Conservation (phyloP, 2,797 vertebrate species). For the Xyrichtys novacula region DNA sequence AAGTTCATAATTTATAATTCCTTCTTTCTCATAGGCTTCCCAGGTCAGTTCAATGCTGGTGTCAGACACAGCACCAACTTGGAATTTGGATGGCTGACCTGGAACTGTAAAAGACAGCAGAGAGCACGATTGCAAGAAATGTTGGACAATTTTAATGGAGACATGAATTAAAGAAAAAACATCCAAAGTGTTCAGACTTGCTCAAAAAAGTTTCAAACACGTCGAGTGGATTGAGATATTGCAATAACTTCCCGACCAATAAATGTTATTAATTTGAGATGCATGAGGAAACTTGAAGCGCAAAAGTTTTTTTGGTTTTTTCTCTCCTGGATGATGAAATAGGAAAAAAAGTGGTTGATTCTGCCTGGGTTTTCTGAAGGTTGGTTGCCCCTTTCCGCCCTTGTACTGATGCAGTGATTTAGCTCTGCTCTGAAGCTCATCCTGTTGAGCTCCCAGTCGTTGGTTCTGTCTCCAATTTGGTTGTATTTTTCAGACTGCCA, state of each 20-base stretch:
- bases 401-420: slow-evolving; percentile 9
- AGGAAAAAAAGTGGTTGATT: background rate
- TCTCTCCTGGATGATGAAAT: background rate
- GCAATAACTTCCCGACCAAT: background rate
- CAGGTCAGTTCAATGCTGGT: slow-evolving; percentile 93
- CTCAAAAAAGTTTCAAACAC: no score
- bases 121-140: slow-evolving; percentile 3
- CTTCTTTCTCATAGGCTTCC: slow-evolving; percentile 94
- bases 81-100: slow-evolving; percentile 94
- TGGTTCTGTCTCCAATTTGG: slow-evolving; percentile 3
- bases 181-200: no score
- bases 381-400: background rate
- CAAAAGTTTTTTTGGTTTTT: no score
- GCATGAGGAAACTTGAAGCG: background rate
- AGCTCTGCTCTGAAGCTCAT: background rate
- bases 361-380: slow-evolving; percentile 2
- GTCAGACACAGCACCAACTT: slow-evolving; percentile 93
- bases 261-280: background rate
- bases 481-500: slow-evolving; percentile 10
- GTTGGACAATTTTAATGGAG: background rate
- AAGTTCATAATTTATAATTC: slow-evolving; percentile 94
- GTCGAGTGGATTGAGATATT: slow-evolving; percentile 9
- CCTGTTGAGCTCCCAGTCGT: slow-evolving; percentile 15
- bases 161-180: no score
- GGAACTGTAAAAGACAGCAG: slow-evolving; percentile 77